Base-by-base conservation (phyloP, 2,888 invertebrate species). In the Xestia sexstrigata region DNA sequence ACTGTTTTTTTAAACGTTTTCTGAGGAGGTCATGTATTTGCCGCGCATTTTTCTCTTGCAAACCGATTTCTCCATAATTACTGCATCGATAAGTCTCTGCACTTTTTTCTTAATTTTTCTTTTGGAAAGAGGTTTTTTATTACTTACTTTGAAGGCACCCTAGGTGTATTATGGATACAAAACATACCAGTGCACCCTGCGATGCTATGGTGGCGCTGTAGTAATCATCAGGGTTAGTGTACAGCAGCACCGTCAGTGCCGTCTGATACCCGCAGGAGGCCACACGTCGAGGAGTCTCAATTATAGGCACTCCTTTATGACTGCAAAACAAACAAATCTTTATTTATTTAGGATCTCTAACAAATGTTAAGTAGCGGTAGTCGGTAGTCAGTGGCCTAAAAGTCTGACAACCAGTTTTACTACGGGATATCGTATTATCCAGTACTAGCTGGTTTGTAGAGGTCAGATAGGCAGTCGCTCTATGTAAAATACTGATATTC, bases 201-300 rank as follows among this genome's bases (percentile, higher is more conserved):
- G 98, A 97, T 11, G 97, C 97, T 2, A 97, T 93, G 13, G 95
- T 92, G 0, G 97, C 95, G 68, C 97, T 97, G 88, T 97, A 97
- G 90, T 98, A 98, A 89, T 98, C 98, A 0, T 95, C 92, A 0
- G 96, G 93, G 62, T 97, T 91, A 0, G 97, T 97, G 85, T 97
- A 96, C 0, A 98, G 85, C 5, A 97, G 89, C 0, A 97, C 95
- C 0, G 97, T 97, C 0, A 98, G 94, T 0, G 98, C 98, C 0
- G 97, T 98, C 87, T 97, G 97, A 89, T 97, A 97, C 0, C 98
- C 98, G 88, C 98, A 98, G 0, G 98, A 97, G 0, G 98, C 97
- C 0, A 98, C 97, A 3, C 97, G 97, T 74, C 97, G 97, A 0
- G 98, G 97, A 5, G 90, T 91, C 39, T 92, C 92, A 58, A 95